These are phyloP conservation scores for Drosophila mayri DNA, from an alignment of 1,140 invertebrate species.

Conservation along the genomic window DNA sequence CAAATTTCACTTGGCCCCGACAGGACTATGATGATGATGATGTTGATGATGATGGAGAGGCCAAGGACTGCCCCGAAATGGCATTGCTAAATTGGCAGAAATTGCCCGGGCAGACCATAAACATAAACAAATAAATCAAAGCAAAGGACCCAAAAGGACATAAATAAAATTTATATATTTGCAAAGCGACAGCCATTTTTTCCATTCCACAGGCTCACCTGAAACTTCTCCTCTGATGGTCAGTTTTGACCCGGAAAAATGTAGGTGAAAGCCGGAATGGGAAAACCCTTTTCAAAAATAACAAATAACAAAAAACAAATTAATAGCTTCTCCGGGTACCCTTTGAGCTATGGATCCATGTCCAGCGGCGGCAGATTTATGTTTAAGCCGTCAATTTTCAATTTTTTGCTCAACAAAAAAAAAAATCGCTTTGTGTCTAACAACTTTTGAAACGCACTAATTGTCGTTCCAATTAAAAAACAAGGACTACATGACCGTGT, in stretches of 20 bases:
- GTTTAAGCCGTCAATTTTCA: slow-evolving; percentile 48
- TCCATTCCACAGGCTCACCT: slow-evolving; percentile 39
- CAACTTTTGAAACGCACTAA: slow-evolving; percentile 44
- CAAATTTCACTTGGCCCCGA: slow-evolving; percentile 47
- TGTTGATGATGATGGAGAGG: slow-evolving; percentile 15
- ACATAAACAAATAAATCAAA: slow-evolving; percentile 81
- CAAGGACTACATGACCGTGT: slow-evolving; percentile 8
- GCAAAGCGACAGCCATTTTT: slow-evolving; percentile 51
- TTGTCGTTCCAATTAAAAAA: slow-evolving; percentile 45
- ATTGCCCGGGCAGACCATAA: slow-evolving; percentile 58
- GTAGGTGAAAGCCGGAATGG: slow-evolving; percentile 18
- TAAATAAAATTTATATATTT: slow-evolving; percentile 60
- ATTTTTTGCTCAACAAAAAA: slow-evolving; percentile 35
- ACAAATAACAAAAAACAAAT: slow-evolving; percentile 45
- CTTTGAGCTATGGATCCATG: slow-evolving; percentile 3
- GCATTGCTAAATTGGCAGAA: slow-evolving; percentile 76
- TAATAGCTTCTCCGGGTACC: slow-evolving; percentile 37
- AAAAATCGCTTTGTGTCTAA: slow-evolving; percentile 19
- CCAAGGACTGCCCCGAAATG: slow-evolving; percentile 23
- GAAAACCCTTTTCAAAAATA: slow-evolving; percentile 75
- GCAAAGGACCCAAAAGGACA: slow-evolving; percentile 36
- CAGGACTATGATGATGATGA: slow-evolving; percentile 9
- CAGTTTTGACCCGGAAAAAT: slow-evolving; percentile 10
- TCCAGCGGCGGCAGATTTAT: slow-evolving; percentile 59
- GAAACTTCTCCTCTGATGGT: slow-evolving; percentile 18